Conservation (phyloP, 2,113 vertebrate genomes). For the Mus musculus region DNA sequence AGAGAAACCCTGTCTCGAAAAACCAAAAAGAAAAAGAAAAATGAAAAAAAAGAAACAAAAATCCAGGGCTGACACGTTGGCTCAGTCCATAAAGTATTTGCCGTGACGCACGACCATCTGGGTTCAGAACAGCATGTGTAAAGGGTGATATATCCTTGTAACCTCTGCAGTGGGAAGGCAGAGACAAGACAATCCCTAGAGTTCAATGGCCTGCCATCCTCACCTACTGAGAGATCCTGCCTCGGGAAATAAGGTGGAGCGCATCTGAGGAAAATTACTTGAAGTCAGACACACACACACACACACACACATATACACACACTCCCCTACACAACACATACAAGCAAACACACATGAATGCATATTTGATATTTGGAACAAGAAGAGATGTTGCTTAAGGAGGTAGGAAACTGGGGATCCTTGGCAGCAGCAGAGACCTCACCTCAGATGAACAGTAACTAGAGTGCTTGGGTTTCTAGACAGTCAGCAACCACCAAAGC, state of each 20-base stretch:
- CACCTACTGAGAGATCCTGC: neutral
- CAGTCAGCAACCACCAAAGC: neutral
- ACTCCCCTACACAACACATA: neutral
- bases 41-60: neutral
- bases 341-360: neutral
- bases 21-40: neutral
- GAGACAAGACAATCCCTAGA: neutral
- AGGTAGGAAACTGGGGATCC: neutral
- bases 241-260: neutral
- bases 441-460: neutral
- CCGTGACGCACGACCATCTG: neutral
- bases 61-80: too few relatives aligned
- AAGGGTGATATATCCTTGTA: neutral
- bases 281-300: neutral
- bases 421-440: too few relatives aligned
- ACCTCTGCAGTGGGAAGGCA: neutral
- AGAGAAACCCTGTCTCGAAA: too few relatives aligned
- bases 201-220: neutral
- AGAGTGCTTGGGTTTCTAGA: neutral
- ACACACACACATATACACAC: neutral
- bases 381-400: neutral
- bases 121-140: neutral
- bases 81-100: neutral
- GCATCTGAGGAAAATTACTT: neutral
- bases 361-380: neutral